Evolutionary conservation across 53 echinoderm and acorn worm species (phyloP).

Genomic region (Echinarachnius parma): DNA sequence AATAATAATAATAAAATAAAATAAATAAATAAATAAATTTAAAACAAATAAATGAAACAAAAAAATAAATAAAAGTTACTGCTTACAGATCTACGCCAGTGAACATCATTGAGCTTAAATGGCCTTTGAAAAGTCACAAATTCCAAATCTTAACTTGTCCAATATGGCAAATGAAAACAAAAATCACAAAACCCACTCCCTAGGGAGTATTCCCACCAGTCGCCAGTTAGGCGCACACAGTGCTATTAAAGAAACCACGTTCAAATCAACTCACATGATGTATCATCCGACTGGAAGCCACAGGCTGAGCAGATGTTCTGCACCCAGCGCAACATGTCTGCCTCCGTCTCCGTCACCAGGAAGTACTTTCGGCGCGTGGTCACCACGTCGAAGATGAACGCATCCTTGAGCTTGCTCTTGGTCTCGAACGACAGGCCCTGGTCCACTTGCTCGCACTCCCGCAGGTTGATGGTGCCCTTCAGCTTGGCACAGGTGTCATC

Average conservation of each 20-base stretch:
- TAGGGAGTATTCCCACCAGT: too few species aligned
- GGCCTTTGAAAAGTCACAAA: too few species aligned
- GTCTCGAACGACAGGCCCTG: conserved; percentile 90
- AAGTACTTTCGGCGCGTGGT: conserved; percentile 87
- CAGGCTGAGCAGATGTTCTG: conserved; percentile 84
- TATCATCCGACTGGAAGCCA: conserved; percentile 78
- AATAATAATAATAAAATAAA: too few species aligned
- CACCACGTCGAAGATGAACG: conserved; percentile 85
- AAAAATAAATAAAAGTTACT: too few species aligned
- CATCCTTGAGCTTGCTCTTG: conserved; percentile 58
- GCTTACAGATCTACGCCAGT: too few species aligned
- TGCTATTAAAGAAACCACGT: not conserved
- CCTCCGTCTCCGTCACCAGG: conserved; percentile 83
- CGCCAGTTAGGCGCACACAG: too few species aligned
- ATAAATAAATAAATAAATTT: too few species aligned
- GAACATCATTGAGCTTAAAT: too few species aligned
- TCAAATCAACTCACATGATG: conserved; percentile 35
- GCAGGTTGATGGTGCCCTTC: conserved; percentile 79
- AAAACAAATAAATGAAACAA: too few species aligned
- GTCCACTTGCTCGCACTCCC: conserved; percentile 83
- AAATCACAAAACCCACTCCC: not conserved
- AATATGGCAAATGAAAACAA: not conserved
- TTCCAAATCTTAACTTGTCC: not conserved
- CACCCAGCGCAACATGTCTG: conserved; percentile 95
- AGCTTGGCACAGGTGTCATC: conserved; percentile 61